Conservation (phyloP, 2,113 vertebrate species). For the Acanthisitta chloris region DNA sequence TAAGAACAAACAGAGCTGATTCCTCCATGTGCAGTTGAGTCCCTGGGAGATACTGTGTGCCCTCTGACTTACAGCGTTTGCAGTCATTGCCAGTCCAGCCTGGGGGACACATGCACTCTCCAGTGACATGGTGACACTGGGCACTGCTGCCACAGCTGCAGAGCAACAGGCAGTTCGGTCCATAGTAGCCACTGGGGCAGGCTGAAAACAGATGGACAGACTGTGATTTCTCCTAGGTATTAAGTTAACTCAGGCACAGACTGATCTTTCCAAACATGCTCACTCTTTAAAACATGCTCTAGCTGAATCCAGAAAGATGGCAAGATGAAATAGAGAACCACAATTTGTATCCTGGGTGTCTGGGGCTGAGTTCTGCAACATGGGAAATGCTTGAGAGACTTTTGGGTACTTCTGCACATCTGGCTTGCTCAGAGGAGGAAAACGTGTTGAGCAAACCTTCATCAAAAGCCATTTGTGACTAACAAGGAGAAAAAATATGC, state of each 20-base stretch:
- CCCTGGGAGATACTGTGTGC: neutral
- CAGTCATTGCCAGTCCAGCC: slow-evolving; percentile 41
- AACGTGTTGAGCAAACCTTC: neutral
- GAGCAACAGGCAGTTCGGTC: slow-evolving; percentile 17
- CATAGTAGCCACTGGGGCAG: slow-evolving; percentile 54
- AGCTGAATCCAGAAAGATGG: neutral
- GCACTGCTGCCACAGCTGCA: slow-evolving; percentile 54
- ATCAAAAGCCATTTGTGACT: neutral
- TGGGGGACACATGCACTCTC: slow-evolving; percentile 36
- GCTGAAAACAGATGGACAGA: slow-evolving; percentile 27
- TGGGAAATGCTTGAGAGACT: neutral
- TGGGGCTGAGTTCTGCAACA: neutral
- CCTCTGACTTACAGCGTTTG: slow-evolving; percentile 12
- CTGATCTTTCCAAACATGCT: neutral
- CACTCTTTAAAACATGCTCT: neutral
- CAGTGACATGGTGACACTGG: slow-evolving; percentile 59
- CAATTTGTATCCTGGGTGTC: neutral
- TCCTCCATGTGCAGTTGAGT: neutral
- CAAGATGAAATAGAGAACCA: neutral
- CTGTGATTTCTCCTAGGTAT: neutral
- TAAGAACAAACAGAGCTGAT: neutral
- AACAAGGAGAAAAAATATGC: neutral
- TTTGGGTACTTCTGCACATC: neutral
- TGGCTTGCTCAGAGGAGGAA: neutral
- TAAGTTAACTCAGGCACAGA: neutral